These are phyloP conservation scores for Coronaproctus castanopsis DNA, from an alignment of 2,888 invertebrate genomes.

Conservation along the genomic window DNA sequence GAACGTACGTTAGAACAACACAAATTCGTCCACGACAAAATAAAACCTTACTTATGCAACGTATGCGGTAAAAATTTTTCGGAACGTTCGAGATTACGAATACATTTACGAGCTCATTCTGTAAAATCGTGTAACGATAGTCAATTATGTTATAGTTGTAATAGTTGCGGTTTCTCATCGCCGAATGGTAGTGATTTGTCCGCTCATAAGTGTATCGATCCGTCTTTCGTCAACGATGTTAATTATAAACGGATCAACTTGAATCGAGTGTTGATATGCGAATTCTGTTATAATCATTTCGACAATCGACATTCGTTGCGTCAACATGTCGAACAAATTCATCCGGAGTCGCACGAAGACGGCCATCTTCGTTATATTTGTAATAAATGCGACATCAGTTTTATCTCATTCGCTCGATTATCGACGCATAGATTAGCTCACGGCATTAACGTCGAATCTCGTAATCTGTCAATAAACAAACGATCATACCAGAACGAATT, in stretches of 20 bases:
- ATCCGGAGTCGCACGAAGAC: background rate
- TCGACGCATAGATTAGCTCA: constrained; percentile 17
- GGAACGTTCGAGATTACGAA: constrained; percentile 31
- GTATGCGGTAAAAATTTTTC: constrained; percentile 34
- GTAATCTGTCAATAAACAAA: too few relatives aligned
- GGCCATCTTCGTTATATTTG: constrained; percentile 24
- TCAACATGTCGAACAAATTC: constrained; percentile 25
- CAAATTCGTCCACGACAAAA: constrained; percentile 25
- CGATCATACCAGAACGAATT: too few relatives aligned
- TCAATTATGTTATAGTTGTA: constrained; percentile 14
- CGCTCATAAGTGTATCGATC: background rate
- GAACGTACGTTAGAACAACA: constrained; percentile 35
- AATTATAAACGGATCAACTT: too few relatives aligned
- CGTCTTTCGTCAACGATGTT: too few relatives aligned
- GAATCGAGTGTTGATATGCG: constrained; percentile 33
- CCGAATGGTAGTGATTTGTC: background rate
- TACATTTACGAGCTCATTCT: constrained; percentile 32
- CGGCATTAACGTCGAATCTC: too few relatives aligned
- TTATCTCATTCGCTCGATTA: constrained; percentile 30
- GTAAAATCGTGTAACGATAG: constrained; percentile 24
- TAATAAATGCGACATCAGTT: constrained; percentile 31
- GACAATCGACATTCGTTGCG: constrained; percentile 30
- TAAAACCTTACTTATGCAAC: constrained; percentile 34
- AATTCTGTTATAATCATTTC: constrained; percentile 35
- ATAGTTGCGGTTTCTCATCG: constrained; percentile 19